Evolutionary conservation across 53 echinoderm and acorn worm species (phyloP), one percentile per base, ranked within the genome.

Genomic region (Stichopus horrens): DNA sequence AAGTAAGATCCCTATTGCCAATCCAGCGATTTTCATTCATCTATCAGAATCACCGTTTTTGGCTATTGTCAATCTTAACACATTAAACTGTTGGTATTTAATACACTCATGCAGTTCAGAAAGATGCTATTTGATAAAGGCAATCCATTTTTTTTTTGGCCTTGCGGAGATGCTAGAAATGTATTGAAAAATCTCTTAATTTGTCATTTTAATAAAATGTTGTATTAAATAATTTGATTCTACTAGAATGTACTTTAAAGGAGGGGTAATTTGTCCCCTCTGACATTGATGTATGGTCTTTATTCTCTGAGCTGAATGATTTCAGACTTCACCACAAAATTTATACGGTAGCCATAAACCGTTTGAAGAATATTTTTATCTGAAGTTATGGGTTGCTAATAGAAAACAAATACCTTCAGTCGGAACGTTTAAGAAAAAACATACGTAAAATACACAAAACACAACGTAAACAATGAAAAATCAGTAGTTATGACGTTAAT

Each of bases 31-130:
- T 20, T 22, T 55, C 87, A 92, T 89, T 52, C n/a, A n/a, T n/a
- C n/a, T n/a, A 74, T 92, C 86, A 86, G 58, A 89, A 54, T 92
- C 89, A 13, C 92, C 92, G 11, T 55, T 86, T 20, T 86, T 77
- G n/a, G n/a, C n/a, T n/a, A n/a, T n/a, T n/a, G n/a, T n/a, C n/a
- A n/a, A n/a, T n/a, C n/a, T n/a, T n/a, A n/a, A n/a, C n/a, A n/a
- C n/a, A n/a, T n/a, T n/a, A n/a, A n/a, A 86, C 1, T 86, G 66
- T 18, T 63, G 86, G 66, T 86, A 86, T 13, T 52, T 21, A 58
- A 63, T 14, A 86, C 23, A 63, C 52, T 63, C 9, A 65, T 86
- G 60, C 10, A 86, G 67, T 13, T 86, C 86, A 21, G 71, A 63
- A 9, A 86, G 67, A 8, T 63, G 65, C 18, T 63, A 11, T 19